phyloP scores from a whole-genome alignment of 2,888 invertebrate species.

The Sipunculus nudus region DNA sequence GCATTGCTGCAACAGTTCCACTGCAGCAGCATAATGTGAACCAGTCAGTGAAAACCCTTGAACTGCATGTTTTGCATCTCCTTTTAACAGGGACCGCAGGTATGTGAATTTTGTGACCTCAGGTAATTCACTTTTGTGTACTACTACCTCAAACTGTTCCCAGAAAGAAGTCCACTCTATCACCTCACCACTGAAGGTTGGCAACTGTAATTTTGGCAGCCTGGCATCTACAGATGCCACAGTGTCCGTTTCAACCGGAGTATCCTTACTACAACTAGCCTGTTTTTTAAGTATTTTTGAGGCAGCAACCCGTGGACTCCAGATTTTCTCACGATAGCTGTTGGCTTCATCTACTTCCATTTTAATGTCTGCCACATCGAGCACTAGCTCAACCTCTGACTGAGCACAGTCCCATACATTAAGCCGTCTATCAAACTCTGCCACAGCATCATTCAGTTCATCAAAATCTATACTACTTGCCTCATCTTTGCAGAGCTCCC shows the following conservation, averaged over 20 bases:
- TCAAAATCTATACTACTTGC: not conserved
- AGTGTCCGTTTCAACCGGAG: not conserved
- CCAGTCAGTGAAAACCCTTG: not conserved
- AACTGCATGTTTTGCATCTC: not conserved
- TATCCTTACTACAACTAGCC: not conserved
- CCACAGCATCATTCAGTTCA: not conserved
- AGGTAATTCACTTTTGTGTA: not conserved
- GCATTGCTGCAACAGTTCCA: not conserved
- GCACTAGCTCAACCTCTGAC: not conserved
- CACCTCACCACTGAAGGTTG: not conserved
- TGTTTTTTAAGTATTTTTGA: not conserved
- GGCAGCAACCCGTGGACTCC: not conserved
- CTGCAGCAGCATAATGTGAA: not conserved
- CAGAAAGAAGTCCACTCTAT: not conserved
- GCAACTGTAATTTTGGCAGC: not conserved
- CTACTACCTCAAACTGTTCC: not conserved
- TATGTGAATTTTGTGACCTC: not conserved
- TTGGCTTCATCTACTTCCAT: not conserved
- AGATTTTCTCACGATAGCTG: not conserved
- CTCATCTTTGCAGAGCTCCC: not conserved
- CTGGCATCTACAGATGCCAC: not conserved
- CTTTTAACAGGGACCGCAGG: not conserved
- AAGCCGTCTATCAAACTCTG: not conserved
- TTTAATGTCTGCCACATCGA: not conserved
- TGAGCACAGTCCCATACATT: not conserved